A percentile compares a stretch with the other conserved stretches of the same genome.
Evolutionary conservation across 1,140 invertebrate genomes (phyloP).

Genomic region (Drosophila nikananu): DNA sequence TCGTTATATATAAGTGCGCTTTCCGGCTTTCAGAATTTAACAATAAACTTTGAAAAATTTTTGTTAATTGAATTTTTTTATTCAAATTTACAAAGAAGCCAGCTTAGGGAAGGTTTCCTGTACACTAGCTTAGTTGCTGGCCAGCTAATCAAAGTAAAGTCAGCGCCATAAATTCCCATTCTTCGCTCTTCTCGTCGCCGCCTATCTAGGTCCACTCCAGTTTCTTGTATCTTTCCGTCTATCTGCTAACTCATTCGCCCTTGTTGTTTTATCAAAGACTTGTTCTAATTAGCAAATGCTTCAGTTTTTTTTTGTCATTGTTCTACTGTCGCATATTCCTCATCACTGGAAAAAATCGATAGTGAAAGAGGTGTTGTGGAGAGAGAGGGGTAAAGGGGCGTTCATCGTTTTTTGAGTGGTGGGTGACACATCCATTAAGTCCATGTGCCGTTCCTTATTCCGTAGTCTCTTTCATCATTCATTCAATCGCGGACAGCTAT

Average conservation of each 20-base stretch:
- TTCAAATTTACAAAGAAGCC: background rate
- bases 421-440: slow-evolving; percentile 57
- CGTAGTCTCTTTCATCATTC: slow-evolving; percentile 58
- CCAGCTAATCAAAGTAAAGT: slow-evolving; percentile 48
- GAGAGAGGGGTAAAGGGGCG: background rate
- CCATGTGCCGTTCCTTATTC: slow-evolving; percentile 41
- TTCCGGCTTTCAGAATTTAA: background rate
- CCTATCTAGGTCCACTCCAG: slow-evolving; percentile 28
- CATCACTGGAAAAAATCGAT: slow-evolving; percentile 40
- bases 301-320: slow-evolving; percentile 23
- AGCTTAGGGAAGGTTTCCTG: slow-evolving; percentile 8
- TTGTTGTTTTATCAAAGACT: slow-evolving; percentile 43
- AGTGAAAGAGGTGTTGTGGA: slow-evolving; percentile 6
- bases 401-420: slow-evolving; percentile 45
- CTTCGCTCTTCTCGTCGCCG: slow-evolving; percentile 8
- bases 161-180: slow-evolving; percentile 22
- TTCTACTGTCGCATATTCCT: background rate
- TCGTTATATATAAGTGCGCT: background rate
- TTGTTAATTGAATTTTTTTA: background rate
- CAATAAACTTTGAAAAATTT: background rate
- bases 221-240: slow-evolving; percentile 9
- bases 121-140: slow-evolving; percentile 12
- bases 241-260: slow-evolving; percentile 47
- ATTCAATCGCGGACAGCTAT: slow-evolving; percentile 52
- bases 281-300: slow-evolving; percentile 61